These are phyloP conservation scores for Eristalis arbustorum DNA, from an alignment of 2,888 invertebrate genomes.

Conservation along the genomic window DNA sequence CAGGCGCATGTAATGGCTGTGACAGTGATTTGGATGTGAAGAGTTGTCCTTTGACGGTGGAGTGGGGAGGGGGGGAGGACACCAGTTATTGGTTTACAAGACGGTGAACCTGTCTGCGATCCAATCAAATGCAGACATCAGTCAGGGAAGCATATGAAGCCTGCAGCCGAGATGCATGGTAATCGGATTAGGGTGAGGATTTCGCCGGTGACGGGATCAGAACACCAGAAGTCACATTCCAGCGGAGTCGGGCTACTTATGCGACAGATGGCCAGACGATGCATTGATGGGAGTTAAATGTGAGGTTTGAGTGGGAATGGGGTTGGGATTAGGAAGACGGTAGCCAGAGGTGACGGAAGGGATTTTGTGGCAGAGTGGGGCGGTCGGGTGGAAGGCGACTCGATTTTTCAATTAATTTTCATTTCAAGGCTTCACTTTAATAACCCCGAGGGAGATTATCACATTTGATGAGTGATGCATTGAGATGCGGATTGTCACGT, in stretches of 20 bases:
- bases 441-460: no score
- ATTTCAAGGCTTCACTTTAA: no score
- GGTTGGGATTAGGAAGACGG: background rate
- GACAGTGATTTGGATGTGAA: slow-evolving; percentile 33
- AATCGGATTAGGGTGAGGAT: slow-evolving; percentile 49
- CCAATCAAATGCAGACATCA: slow-evolving; percentile 35
- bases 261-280: background rate
- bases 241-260: background rate
- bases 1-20: slow-evolving; percentile 15
- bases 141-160: slow-evolving; percentile 29
- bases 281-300: background rate
- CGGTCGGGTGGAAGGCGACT: no score
- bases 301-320: background rate
- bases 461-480: no score
- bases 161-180: slow-evolving; percentile 25
- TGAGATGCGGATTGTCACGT: no score
- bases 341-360: background rate
- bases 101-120: slow-evolving; percentile 24
- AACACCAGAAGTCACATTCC: background rate
- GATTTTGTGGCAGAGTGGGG: background rate
- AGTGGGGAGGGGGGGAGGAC: background rate
- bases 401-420: no score
- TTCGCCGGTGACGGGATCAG: background rate
- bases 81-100: slow-evolving; percentile 38
- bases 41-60: slow-evolving; percentile 19